Conservation (phyloP, 2,888 invertebrate genomes). For the Mimachlamys varia region DNA sequence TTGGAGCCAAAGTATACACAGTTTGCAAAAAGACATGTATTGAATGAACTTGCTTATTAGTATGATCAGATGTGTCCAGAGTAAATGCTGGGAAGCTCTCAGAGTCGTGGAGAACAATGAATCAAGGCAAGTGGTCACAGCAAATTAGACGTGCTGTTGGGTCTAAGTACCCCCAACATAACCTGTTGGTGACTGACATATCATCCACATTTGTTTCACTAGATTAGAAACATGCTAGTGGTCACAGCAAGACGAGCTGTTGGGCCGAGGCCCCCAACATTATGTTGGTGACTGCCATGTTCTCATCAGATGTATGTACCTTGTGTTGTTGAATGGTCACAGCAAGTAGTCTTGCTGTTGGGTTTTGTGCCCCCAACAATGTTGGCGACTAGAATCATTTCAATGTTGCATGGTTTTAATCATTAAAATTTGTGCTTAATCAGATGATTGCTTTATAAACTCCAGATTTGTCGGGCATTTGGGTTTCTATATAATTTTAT, state of each 20-base stretch:
- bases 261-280: slow-evolving; percentile 49
- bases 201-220: slow-evolving; percentile 29
- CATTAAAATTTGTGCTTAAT: not conserved
- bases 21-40: not conserved
- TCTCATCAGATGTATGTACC: not conserved
- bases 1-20: not conserved
- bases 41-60: not conserved
- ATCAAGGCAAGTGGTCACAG: slow-evolving; percentile 57
- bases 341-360: slow-evolving; percentile 51
- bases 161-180: slow-evolving; percentile 60
- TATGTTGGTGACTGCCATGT: slow-evolving; percentile 45
- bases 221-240: not conserved
- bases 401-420: slow-evolving; percentile 12
- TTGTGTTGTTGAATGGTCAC: slow-evolving; percentile 2
- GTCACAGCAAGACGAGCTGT: slow-evolving; percentile 55
- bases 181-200: slow-evolving; percentile 57
- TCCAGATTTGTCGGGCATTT: not conserved
- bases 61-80: not conserved
- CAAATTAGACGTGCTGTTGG: slow-evolving; percentile 61
- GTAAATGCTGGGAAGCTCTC: not conserved
- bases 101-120: slow-evolving; percentile 8
- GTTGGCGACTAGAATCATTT: slow-evolving; percentile 51
- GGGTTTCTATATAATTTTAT: not conserved
- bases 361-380: slow-evolving; percentile 57
- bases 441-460: not conserved